A percentile compares a stretch with the other conserved stretches of the same genome.
These are phyloP conservation scores for Oscheius sp. DNA, from an alignment of 1,140 invertebrate species.

Conservation along the genomic window DNA sequence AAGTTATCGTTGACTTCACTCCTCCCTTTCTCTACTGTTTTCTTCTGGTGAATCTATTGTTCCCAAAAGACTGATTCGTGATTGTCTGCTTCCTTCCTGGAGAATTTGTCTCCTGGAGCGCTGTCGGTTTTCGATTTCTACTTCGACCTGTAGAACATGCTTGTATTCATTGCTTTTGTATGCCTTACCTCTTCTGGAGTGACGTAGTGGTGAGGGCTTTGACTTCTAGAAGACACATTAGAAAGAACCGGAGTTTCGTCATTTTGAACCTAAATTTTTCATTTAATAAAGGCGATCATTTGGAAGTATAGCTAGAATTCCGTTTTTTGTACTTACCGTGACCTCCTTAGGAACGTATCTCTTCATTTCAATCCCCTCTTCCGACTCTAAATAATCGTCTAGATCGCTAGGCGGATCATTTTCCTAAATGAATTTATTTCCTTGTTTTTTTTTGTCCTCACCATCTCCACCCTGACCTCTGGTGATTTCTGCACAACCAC, in stretches of 20 bases:
- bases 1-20: not conserved
- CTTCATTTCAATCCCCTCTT: conserved; percentile 21
- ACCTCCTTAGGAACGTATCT: not conserved
- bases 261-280: not conserved
- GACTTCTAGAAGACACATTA: conserved; percentile 1
- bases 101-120: not conserved
- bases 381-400: not conserved
- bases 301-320: too few relatives aligned
- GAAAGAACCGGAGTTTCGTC: not conserved
- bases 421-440: too few relatives aligned
- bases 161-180: not conserved
- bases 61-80: not conserved
- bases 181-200: not conserved
- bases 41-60: too few relatives aligned
- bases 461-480: not conserved
- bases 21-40: not conserved
- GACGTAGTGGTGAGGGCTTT: not conserved
- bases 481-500: not conserved
- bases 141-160: not conserved
- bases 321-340: not conserved
- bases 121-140: not conserved
- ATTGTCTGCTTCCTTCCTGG: not conserved
- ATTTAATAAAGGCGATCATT: not conserved
- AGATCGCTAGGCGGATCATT: too few relatives aligned
- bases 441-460: too few relatives aligned